phyloP scores from a whole-genome alignment of 2,797 vertebrate genomes.

The Amblyraja radiata region DNA sequence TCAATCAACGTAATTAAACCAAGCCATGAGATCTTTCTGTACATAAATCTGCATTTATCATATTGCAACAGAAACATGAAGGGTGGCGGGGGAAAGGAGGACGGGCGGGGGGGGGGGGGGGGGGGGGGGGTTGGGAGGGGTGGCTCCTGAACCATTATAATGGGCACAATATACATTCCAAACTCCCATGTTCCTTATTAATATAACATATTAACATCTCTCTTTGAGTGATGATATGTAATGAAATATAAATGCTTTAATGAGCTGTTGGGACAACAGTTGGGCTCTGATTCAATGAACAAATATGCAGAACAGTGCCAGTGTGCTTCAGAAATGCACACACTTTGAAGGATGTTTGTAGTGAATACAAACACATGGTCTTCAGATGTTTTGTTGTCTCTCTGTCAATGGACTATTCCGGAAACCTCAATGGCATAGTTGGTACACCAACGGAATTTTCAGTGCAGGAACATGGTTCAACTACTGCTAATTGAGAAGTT shows the following conservation, averaged over 20 bases:
- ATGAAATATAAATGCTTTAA: no score
- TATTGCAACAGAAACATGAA: neutral
- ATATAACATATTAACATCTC: neutral
- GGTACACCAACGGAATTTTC: slow-evolving; percentile 11
- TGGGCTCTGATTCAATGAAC: neutral
- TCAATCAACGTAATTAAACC: neutral
- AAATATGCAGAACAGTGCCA: neutral
- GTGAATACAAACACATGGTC: neutral
- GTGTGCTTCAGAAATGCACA: neutral
- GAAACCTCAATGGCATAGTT: slow-evolving; percentile 28
- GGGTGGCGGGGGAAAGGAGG: no score
- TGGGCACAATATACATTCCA: neutral
- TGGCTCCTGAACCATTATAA: neutral
- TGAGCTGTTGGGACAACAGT: neutral
- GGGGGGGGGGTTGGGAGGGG: no score
- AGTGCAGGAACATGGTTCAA: neutral
- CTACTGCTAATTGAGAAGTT: slow-evolving; percentile 18
- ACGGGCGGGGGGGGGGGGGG: no score
- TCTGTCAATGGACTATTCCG: slow-evolving; percentile 16
- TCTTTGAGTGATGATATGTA: neutral
- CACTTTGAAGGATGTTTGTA: neutral
- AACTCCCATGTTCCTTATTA: neutral
- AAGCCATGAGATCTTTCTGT: neutral
- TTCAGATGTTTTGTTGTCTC: slow-evolving; percentile 28
- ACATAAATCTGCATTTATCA: neutral